phyloP scores from a whole-genome alignment of 2,113 vertebrate species.

The Megaleporinus macrocephalus region DNA sequence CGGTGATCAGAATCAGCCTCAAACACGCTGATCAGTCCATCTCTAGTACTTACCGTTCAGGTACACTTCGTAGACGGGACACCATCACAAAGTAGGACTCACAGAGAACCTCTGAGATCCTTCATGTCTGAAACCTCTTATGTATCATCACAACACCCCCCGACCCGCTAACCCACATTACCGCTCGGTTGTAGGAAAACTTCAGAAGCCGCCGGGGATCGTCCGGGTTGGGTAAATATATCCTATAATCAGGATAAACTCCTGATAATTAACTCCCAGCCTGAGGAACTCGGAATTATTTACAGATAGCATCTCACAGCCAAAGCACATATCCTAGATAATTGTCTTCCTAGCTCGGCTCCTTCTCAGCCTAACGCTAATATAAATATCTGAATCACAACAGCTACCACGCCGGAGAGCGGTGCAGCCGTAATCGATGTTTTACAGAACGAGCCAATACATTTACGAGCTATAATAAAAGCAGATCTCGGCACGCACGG shows the following conservation, averaged over 20 bases:
- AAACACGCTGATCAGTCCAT: too few relatives aligned
- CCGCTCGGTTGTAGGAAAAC: not conserved
- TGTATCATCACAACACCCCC: not conserved
- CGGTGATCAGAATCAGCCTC: too few relatives aligned
- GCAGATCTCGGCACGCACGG: not conserved
- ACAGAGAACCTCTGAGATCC: not conserved
- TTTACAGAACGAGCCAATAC: not conserved
- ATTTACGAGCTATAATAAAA: not conserved
- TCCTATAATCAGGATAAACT: slow-evolving; percentile 27
- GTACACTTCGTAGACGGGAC: not conserved
- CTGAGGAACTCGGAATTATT: slow-evolving; percentile 15
- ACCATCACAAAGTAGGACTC: not conserved
- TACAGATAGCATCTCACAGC: not conserved
- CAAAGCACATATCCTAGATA: not conserved
- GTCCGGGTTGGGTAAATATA: not conserved
- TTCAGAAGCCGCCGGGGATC: not conserved
- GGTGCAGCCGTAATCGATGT: not conserved
- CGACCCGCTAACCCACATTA: not conserved
- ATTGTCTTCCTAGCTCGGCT: not conserved
- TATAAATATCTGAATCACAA: not conserved
- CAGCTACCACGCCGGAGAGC: not conserved
- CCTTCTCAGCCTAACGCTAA: not conserved
- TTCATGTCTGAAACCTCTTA: not conserved
- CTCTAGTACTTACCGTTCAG: too few relatives aligned
- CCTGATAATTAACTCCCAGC: not conserved